Conservation (phyloP, 2,888 invertebrate genomes). For the Hypercompe scribonia region DNA sequence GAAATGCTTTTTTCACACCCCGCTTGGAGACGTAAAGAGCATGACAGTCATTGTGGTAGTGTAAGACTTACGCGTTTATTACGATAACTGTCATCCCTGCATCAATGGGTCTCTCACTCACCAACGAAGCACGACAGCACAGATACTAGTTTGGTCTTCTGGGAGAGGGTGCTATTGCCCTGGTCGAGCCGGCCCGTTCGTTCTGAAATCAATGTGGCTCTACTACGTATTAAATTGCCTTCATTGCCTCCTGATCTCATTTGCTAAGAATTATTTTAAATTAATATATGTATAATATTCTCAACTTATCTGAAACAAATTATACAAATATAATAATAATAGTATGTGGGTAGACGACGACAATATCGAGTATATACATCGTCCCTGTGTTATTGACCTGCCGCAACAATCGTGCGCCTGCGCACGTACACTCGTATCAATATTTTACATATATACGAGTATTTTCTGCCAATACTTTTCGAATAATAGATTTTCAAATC, state of each 20-base stretch:
- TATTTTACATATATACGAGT: conserved; percentile 1
- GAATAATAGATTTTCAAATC: conserved; percentile 15
- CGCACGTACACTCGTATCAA: conserved; percentile 55
- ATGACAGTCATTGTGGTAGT: no score
- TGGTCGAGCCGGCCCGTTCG: no score
- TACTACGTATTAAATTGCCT: no score
- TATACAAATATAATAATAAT: neutral
- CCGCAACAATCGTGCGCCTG: conserved; percentile 56
- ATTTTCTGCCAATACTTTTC: conserved; percentile 18
- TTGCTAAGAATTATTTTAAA: neutral
- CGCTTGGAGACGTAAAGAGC: no score
- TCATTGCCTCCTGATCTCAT: neutral
- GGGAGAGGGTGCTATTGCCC: no score
- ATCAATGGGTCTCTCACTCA: no score
- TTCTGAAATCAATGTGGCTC: no score
- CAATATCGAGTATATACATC: conserved; percentile 9
- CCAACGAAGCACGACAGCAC: no score
- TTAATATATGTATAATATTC: neutral
- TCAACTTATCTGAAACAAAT: neutral
- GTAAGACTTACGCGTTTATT: no score
- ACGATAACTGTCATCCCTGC: no score
- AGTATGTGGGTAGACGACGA: neutral
- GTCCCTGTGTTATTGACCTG: conserved; percentile 57
- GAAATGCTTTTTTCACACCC: no score
- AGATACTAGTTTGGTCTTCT: no score